A percentile compares a stretch with the other conserved stretches of the same genome.
These are phyloP conservation scores for Aphidius colemani DNA, from an alignment of 2,888 invertebrate species.

Conservation along the genomic window DNA sequence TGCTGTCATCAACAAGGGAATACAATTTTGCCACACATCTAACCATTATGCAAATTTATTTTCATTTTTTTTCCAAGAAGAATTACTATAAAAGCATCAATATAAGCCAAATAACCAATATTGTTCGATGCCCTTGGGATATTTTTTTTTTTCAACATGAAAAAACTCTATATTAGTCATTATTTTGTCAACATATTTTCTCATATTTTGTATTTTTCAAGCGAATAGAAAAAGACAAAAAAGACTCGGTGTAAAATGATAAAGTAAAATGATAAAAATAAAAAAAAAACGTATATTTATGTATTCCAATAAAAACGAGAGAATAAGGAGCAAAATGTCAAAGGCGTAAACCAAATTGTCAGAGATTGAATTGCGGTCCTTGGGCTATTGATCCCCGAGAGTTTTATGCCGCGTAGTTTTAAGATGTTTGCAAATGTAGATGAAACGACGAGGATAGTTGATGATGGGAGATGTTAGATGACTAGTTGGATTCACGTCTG, in stretches of 20 bases:
- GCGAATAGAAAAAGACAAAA: not conserved
- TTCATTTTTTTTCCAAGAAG: constrained; percentile 39
- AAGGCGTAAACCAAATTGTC: constrained; percentile 11
- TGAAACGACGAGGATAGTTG: constrained; percentile 18
- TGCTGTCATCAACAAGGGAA: constrained; percentile 30
- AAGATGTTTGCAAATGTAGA: constrained; percentile 31
- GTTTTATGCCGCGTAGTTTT: constrained; percentile 19
- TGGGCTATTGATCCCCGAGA: constrained; percentile 20
- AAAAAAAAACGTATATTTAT: not conserved
- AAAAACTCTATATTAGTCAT: no score
- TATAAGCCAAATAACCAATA: constrained; percentile 47
- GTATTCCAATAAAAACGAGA: not conserved
- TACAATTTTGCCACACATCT: constrained; percentile 47
- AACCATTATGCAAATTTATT: constrained; percentile 50
- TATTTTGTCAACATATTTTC: no score
- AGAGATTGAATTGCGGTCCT: constrained; percentile 14
- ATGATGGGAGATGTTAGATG: not conserved
- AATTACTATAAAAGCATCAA: constrained; percentile 33
- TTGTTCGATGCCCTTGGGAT: constrained; percentile 37
- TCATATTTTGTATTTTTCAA: constrained; percentile 1
- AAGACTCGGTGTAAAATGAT: not conserved
- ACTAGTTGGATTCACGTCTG: constrained; percentile 1
- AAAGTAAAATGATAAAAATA: not conserved
- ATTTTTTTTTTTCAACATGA: constrained; percentile 2
- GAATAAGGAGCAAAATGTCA: constrained; percentile 8